phyloP scores from a whole-genome alignment of 2,888 invertebrate species.

The Celastrina argiolus region DNA sequence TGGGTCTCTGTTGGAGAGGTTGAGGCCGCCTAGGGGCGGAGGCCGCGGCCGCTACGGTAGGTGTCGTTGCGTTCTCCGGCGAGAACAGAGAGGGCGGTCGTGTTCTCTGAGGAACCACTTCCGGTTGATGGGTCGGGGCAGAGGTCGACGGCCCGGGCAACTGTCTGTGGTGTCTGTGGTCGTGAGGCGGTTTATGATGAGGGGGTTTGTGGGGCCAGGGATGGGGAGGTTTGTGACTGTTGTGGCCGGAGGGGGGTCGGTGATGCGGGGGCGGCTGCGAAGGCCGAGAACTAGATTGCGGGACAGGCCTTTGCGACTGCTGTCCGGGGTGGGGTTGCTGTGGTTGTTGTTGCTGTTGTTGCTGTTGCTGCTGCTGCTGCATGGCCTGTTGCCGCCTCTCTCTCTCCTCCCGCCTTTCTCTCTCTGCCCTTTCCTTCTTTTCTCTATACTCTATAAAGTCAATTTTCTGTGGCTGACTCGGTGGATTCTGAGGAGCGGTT shows the following conservation, averaged over 20 bases:
- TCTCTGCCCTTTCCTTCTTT: constrained; percentile 79
- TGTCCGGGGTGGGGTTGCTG: constrained; percentile 21
- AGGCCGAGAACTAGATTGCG: constrained; percentile 36
- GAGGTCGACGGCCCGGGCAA: constrained; percentile 37
- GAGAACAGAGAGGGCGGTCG: constrained; percentile 81
- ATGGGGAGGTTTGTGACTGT: constrained; percentile 54
- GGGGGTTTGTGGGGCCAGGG: constrained; percentile 62
- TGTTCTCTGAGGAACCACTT: constrained; percentile 49
- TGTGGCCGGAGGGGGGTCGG: constrained; percentile 47
- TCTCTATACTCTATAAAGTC: constrained; percentile 81
- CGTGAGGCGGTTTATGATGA: constrained; percentile 52
- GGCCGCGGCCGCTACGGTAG: constrained; percentile 65
- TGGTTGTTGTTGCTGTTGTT: constrained; percentile 22
- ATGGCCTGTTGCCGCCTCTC: constrained; percentile 50
- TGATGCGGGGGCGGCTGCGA: constrained; percentile 46
- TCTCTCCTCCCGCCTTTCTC: constrained; percentile 64
- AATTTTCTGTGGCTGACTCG: constrained; percentile 69
- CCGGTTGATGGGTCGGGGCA: constrained; percentile 39
- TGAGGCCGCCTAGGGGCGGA: constrained; percentile 47
- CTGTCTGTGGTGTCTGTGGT: constrained; percentile 40
- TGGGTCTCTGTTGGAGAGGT: constrained; percentile 42
- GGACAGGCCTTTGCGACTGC: constrained; percentile 28
- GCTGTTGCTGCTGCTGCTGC: constrained; percentile 44
- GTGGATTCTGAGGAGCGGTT: constrained; percentile 49
- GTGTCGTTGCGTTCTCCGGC: constrained; percentile 78